Evolutionary conservation across 2,888 invertebrate species (phyloP).

Genomic region (Drosophila suboccidentalis): DNA sequence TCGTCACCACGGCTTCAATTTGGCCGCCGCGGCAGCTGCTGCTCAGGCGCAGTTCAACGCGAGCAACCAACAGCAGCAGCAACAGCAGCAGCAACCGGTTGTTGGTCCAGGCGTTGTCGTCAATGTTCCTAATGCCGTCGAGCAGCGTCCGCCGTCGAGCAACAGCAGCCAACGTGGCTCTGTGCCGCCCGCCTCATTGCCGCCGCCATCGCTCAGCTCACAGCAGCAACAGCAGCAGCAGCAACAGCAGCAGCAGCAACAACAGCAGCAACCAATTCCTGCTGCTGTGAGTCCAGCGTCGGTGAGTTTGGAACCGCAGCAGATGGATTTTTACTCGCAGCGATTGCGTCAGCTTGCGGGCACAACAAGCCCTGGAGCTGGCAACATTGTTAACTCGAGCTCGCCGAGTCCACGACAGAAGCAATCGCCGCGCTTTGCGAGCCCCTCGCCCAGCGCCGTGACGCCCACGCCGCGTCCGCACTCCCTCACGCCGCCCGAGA

Average conservation of each 20-base stretch:
- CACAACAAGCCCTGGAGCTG: constrained; percentile 97
- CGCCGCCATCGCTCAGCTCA: constrained; percentile 72
- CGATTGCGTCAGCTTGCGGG: constrained; percentile 98
- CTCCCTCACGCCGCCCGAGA: constrained; percentile 89
- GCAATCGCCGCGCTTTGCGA: constrained; percentile 92
- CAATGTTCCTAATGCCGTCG: constrained; percentile 82
- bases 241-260: constrained; percentile 41
- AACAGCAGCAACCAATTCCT: constrained; percentile 28
- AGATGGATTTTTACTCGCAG: constrained; percentile 99
- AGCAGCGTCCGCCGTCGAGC: constrained; percentile 86
- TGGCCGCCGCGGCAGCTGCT: constrained; percentile 91
- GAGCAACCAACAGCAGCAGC: constrained; percentile 74
- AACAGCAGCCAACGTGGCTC: constrained; percentile 85
- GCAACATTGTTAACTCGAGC: constrained; percentile 90
- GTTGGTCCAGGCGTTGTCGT: constrained; percentile 36
- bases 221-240: constrained; percentile 68
- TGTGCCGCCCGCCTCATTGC: constrained; percentile 76
- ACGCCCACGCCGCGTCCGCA: constrained; percentile 87
- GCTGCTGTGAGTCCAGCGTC: constrained; percentile 73
- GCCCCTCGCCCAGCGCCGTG: constrained; percentile 90
- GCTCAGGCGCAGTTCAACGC: constrained; percentile 87
- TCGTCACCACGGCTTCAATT: constrained; percentile 91
- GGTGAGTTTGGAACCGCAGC: constrained; percentile 92
- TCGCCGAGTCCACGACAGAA: constrained; percentile 93
- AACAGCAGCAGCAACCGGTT: constrained; percentile 83